phyloP scores from a whole-genome alignment of 1,140 invertebrate species.

The Trichogramma pretiosum region DNA sequence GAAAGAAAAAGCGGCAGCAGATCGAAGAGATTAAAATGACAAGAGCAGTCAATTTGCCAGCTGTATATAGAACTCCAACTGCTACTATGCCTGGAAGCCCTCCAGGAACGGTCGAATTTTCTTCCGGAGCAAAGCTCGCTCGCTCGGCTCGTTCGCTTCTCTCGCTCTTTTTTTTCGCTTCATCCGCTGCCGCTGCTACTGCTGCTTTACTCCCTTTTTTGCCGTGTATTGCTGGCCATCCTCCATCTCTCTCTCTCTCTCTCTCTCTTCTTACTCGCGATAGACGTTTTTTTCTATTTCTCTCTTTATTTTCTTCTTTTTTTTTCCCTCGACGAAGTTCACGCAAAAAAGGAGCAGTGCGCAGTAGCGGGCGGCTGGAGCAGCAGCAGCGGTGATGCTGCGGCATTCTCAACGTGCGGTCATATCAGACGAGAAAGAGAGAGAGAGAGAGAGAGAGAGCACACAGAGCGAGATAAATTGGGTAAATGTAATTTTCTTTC shows the following conservation, averaged over 20 bases:
- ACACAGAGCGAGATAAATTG: neutral
- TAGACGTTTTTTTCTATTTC: neutral
- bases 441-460: too few species aligned
- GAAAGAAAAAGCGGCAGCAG: neutral
- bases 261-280: too few species aligned
- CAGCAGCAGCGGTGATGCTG: too few species aligned
- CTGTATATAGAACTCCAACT: too few species aligned
- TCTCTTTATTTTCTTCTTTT: neutral
- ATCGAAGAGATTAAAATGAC: constrained; percentile 20
- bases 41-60: constrained; percentile 19
- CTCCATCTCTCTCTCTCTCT: neutral
- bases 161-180: neutral
- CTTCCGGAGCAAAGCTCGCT: neutral
- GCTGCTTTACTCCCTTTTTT: neutral
- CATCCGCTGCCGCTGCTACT: neutral
- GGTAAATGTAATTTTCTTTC: constrained; percentile 4
- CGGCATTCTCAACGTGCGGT: neutral
- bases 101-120: constrained; percentile 16
- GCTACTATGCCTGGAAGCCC: constrained; percentile 12
- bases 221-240: neutral
- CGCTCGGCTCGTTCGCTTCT: neutral
- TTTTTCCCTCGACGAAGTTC: neutral
- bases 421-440: too few species aligned
- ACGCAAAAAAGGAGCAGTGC: neutral
- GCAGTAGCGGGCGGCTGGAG: too few species aligned